Conservation (phyloP, 2,888 invertebrate species). For the Drosophila pseudotalamancana region DNA sequence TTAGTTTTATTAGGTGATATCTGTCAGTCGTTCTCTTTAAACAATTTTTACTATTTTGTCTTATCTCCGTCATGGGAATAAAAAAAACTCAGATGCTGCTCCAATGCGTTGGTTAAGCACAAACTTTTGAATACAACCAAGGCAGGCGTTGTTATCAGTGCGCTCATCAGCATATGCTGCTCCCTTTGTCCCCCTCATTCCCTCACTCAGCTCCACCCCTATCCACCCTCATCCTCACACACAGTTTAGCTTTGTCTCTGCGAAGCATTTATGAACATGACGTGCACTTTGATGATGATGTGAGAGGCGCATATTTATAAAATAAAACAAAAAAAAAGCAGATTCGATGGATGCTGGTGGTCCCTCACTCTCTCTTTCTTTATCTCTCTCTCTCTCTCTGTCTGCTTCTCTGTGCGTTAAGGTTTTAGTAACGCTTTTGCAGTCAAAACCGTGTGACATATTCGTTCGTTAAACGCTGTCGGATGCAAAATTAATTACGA, state of each 20-base stretch:
- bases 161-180: slow-evolving; percentile 10
- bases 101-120: slow-evolving; percentile 18
- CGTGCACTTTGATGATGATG: slow-evolving; percentile 67
- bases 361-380: slow-evolving; percentile 4
- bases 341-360: slow-evolving; percentile 48
- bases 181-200: not conserved
- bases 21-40: not conserved
- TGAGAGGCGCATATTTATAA: slow-evolving; percentile 33
- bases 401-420: not conserved
- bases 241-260: slow-evolving; percentile 7
- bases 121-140: slow-evolving; percentile 11
- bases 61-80: slow-evolving; percentile 30
- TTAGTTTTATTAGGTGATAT: slow-evolving; percentile 2
- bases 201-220: not conserved
- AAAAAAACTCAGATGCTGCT: slow-evolving; percentile 36
- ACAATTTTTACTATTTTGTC: not conserved
- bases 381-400: slow-evolving; percentile 2
- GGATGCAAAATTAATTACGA: slow-evolving; percentile 72
- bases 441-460: slow-evolving; percentile 62
- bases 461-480: slow-evolving; percentile 52
- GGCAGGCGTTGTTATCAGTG: slow-evolving; percentile 37
- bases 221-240: too few relatives aligned
- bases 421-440: slow-evolving; percentile 56
- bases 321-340: too few relatives aligned
- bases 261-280: slow-evolving; percentile 58